Evolutionary conservation across 37 sponge, comb jelly and placozoan genomes (phyloP), one percentile per base, ranked within the genome.

Genomic region (Cliona cf. orientalis): DNA sequence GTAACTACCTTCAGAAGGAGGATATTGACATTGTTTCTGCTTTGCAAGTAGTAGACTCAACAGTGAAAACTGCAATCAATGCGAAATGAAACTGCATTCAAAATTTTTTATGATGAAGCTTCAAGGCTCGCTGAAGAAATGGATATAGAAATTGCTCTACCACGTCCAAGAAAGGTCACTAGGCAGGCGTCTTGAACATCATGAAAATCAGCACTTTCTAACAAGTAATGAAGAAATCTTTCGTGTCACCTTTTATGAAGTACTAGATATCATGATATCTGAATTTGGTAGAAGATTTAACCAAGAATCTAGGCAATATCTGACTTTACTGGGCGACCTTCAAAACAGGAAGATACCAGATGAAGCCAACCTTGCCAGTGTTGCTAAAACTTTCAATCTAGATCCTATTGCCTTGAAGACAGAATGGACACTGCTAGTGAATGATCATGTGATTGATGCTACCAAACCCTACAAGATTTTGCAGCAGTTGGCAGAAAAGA

Each of bases 271-370:
- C 4, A 73, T 73, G 49, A 31, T 73, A 23, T 46, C 55, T 26
- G 74, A 73, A 23, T 73, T 73, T 73, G 74, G 46, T 46, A 73
- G 74, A 45, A 29, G 74, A 44, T 73, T 73, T 73, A 73, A 73
- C 46, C 74, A 73, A 73, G 74, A 73, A 46, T 73, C 74, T 26
- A 7, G 56, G 29, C 43, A 73, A 23, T 73, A 23, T 73, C 41
- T 73, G 29, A 31, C 55, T 34, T 36, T 44, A 45, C 74, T 73
- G 6, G 56, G 74, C 7, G 74, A 41, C 29, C 74, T 73, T 46
- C 74, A 73, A 44, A 73, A 73, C 14, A 7, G 74, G 46, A 41
- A 23, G 33, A 41, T 73, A 4, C 53, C n/a, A 44, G 46, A 41
- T 19, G 33, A 41, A 46, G 9, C 53, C n/a, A 44, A 19, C 14